Conservation (phyloP, 1,140 invertebrate genomes). For the Drosophila lowei region DNA sequence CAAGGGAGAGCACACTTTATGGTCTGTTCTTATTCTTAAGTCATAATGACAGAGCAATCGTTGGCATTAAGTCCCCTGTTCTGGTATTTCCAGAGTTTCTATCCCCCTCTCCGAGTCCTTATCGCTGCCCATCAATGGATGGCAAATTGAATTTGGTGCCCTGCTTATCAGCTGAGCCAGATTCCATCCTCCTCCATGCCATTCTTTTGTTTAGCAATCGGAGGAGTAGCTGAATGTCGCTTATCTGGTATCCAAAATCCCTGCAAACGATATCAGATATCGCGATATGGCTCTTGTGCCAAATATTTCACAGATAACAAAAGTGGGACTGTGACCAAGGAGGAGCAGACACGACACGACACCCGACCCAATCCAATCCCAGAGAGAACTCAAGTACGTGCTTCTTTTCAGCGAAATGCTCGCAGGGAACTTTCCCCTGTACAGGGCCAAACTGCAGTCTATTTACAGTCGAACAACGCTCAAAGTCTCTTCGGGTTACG, state of each 20-base stretch:
- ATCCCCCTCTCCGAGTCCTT: neutral
- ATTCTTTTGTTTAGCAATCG: slow-evolving; percentile 40
- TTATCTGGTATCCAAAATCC: slow-evolving; percentile 27
- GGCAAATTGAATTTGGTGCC: slow-evolving; percentile 56
- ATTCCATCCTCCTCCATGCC: neutral
- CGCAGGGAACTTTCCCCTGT: slow-evolving; percentile 29
- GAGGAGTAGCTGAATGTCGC: slow-evolving; percentile 17
- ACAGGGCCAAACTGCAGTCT: slow-evolving; percentile 11
- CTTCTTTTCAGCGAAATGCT: slow-evolving; percentile 1
- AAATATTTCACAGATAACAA: slow-evolving; percentile 43
- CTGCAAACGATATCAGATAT: slow-evolving; percentile 36
- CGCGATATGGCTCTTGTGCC: slow-evolving; percentile 21
- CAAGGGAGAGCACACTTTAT: slow-evolving; percentile 22
- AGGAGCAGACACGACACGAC: neutral
- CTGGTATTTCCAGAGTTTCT: neutral
- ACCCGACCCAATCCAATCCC: slow-evolving; percentile 12
- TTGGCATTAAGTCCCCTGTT: slow-evolving; percentile 15
- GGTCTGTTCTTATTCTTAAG: slow-evolving; percentile 48
- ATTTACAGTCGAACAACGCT: slow-evolving; percentile 12
- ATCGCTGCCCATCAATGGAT: slow-evolving; percentile 34
- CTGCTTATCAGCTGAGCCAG: slow-evolving; percentile 39
- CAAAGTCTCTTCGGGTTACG: slow-evolving; percentile 30
- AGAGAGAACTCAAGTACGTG: slow-evolving; percentile 31
- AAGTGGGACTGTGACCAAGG: slow-evolving; percentile 8
- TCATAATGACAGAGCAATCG: slow-evolving; percentile 47